phyloP scores from a whole-genome alignment of 2,888 invertebrate species.

The Cheilosia grossa region DNA sequence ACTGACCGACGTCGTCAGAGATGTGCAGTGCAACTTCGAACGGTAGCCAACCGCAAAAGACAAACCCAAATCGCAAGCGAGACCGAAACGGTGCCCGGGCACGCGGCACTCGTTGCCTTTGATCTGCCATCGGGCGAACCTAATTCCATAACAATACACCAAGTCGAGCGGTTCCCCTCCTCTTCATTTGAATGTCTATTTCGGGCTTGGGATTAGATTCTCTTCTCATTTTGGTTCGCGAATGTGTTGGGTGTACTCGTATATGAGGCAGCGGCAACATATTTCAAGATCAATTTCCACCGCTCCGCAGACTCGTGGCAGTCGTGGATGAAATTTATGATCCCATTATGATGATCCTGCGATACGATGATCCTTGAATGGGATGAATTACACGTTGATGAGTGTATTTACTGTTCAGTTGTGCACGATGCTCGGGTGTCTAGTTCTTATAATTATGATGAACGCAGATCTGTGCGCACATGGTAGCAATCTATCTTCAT shows the following conservation, averaged over 20 bases:
- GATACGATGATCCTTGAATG: conserved; percentile 57
- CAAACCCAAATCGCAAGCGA: conserved; percentile 4
- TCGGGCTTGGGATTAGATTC: conserved; percentile 5
- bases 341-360: conserved; percentile 61
- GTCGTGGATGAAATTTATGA: conserved; percentile 57
- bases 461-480: conserved; percentile 51
- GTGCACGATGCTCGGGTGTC: background rate
- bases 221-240: conserved; percentile 36
- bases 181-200: conserved; percentile 45
- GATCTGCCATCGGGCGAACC: conserved; percentile 53
- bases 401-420: conserved; percentile 23
- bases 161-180: background rate
- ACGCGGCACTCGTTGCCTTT: conserved; percentile 62
- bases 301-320: conserved; percentile 32
- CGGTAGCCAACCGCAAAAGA: conserved; percentile 41
- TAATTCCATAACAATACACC: conserved; percentile 55
- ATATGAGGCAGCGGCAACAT: background rate
- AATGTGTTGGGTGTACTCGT: background rate
- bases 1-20: no score
- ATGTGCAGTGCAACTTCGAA: conserved; percentile 12
- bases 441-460: conserved; percentile 17
- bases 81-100: conserved; percentile 15
- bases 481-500: conserved; percentile 51
- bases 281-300: conserved; percentile 59
- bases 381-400: conserved; percentile 60